phyloP scores from a whole-genome alignment of 1,140 invertebrate species.

The Aplysia californica region DNA sequence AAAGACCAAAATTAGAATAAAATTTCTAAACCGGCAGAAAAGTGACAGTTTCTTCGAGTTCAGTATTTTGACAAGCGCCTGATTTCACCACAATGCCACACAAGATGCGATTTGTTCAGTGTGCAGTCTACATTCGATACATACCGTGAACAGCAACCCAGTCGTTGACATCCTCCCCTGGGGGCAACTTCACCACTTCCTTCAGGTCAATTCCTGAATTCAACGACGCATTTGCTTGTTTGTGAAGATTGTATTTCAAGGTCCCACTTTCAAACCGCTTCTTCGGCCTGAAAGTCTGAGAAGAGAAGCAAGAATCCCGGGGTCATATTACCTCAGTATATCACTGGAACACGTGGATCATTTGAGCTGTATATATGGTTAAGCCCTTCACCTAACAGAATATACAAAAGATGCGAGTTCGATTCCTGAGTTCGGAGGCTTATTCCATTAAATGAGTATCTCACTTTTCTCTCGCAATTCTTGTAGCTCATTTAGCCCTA shows the following conservation, averaged over 20 bases:
- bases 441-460: no score
- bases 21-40: no score
- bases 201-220: conserved; percentile 94
- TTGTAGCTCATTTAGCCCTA: no score
- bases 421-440: no score
- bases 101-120: no score
- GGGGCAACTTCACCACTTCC: conserved; percentile 85
- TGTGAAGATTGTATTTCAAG: conserved; percentile 90
- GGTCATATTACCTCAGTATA: no score
- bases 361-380: background rate
- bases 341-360: background rate
- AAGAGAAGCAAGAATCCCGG: conserved; percentile 12
- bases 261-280: conserved; percentile 93
- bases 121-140: no score
- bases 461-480: no score
- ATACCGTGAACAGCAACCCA: conserved; percentile 96
- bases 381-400: background rate
- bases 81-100: no score
- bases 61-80: no score
- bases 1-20: no score
- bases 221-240: conserved; percentile 92
- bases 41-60: no score
- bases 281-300: conserved; percentile 69
- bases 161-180: conserved; percentile 89
- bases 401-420: background rate